Percentiles rank a stretch among this genome's conserved stretches.
These are phyloP conservation scores for Notamacropus eugenii DNA, from an alignment of 2,797 vertebrate genomes.

Conservation along the genomic window DNA sequence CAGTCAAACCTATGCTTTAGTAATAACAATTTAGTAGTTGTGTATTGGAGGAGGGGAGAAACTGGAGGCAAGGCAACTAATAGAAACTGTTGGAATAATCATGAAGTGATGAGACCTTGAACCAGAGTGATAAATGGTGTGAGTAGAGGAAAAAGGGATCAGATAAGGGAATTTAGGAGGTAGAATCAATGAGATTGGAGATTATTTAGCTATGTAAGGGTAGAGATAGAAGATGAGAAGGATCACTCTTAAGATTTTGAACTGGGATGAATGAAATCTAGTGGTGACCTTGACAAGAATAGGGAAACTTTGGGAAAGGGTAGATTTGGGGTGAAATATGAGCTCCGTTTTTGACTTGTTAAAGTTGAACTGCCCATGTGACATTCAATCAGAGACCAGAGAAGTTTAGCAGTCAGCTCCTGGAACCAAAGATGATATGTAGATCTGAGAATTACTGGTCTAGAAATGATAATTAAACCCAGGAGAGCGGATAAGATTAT, in stretches of 20 bases:
- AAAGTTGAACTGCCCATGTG: not conserved
- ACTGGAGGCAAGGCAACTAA: not conserved
- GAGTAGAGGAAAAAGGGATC: not conserved
- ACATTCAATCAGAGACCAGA: not conserved
- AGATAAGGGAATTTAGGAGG: not conserved
- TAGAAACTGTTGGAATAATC: not conserved
- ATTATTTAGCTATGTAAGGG: not conserved
- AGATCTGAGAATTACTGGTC: not conserved
- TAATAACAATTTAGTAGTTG: not conserved
- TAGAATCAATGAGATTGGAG: not conserved
- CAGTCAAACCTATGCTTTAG: not conserved
- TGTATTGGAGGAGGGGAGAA: not conserved
- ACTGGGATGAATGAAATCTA: not conserved
- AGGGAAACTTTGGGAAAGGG: not conserved
- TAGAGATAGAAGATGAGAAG: not conserved
- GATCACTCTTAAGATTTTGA: not conserved
- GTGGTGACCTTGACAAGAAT: not conserved
- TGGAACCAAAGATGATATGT: not conserved
- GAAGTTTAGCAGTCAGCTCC: not conserved
- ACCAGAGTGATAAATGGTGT: not conserved
- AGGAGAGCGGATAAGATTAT: no score
- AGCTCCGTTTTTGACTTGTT: not conserved
- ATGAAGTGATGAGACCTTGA: not conserved
- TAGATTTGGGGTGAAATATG: not conserved
- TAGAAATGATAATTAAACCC: not conserved